A percentile compares a stretch with the other conserved stretches of the same genome.
Conservation (phyloP, 1,140 invertebrate species). For the Glomeris maerens region DNA sequence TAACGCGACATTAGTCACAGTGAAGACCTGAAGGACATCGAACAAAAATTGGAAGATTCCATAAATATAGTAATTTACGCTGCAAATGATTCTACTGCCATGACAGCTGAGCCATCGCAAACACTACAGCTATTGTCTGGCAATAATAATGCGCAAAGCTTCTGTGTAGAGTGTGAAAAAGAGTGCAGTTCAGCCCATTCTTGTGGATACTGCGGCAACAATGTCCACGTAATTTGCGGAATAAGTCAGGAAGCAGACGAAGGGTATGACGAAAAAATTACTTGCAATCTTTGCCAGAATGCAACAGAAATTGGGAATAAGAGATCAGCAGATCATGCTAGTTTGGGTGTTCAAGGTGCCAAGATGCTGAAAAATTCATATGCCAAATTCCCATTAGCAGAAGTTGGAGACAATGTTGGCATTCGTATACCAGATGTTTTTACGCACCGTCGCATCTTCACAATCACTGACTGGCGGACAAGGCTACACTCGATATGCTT, state of each 20-base stretch:
- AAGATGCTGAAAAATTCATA: slow-evolving; percentile 13
- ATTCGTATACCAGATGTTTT: neutral
- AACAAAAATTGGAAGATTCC: too few species aligned
- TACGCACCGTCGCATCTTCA: neutral
- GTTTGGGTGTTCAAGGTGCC: slow-evolving; percentile 9
- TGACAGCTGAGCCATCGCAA: too few species aligned
- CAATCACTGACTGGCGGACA: slow-evolving; percentile 3
- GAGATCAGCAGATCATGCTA: slow-evolving; percentile 11
- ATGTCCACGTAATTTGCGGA: slow-evolving; percentile 4
- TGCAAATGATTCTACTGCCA: too few species aligned
- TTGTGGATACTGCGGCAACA: slow-evolving; percentile 4
- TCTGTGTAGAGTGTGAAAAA: neutral
- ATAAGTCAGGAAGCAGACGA: slow-evolving; percentile 6
- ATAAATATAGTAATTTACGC: too few species aligned
- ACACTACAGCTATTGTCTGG: too few species aligned
- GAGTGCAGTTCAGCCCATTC: slow-evolving; percentile 3
- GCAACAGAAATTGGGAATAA: slow-evolving; percentile 13
- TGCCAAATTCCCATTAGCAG: slow-evolving; percentile 10
- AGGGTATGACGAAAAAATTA: slow-evolving; percentile 11
- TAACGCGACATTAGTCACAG: too few species aligned
- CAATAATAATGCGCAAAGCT: too few species aligned
- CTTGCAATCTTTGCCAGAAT: slow-evolving; percentile 12
- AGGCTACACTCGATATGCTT: slow-evolving; percentile 3
- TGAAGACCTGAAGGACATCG: too few species aligned
- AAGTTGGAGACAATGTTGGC: neutral